Percentiles rank a stretch among this genome's conserved stretches.
Conservation (phyloP, 2,113 vertebrate species). For the Vidua chalybeata region DNA sequence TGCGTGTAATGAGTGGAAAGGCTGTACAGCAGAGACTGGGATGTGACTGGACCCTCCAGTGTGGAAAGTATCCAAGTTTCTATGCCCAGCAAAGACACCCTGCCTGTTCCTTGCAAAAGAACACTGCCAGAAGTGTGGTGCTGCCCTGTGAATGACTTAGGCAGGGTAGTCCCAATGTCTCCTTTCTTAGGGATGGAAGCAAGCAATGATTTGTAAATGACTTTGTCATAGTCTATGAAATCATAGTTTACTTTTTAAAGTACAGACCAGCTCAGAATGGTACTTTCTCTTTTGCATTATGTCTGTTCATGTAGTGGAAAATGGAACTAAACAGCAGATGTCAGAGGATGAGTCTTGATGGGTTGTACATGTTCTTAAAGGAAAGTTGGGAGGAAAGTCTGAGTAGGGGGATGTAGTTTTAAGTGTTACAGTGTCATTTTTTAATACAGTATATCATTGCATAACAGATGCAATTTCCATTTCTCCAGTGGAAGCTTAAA, state of each 20-base stretch:
- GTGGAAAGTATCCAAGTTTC: background rate
- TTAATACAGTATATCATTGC: background rate
- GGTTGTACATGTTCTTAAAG: background rate
- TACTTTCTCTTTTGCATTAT: background rate
- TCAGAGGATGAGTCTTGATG: background rate
- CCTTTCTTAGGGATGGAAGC: background rate
- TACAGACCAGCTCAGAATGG: background rate
- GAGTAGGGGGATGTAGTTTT: background rate
- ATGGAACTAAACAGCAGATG: background rate
- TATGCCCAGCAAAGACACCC: background rate
- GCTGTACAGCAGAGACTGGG: background rate
- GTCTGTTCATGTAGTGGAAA: background rate
- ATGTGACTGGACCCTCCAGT: background rate
- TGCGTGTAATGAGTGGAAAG: background rate
- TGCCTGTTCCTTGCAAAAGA: background rate
- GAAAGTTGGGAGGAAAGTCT: background rate
- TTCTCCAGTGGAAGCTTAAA: constrained; percentile 23
- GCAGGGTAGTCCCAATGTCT: background rate
- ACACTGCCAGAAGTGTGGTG: background rate
- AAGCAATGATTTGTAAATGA: background rate
- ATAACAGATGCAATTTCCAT: constrained; percentile 4
- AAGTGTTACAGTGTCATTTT: background rate
- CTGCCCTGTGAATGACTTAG: background rate
- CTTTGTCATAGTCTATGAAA: background rate
- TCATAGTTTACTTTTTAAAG: background rate